Evolutionary conservation across 2,888 invertebrate species (phyloP).

Genomic region (Agrotis ipsilon): DNA sequence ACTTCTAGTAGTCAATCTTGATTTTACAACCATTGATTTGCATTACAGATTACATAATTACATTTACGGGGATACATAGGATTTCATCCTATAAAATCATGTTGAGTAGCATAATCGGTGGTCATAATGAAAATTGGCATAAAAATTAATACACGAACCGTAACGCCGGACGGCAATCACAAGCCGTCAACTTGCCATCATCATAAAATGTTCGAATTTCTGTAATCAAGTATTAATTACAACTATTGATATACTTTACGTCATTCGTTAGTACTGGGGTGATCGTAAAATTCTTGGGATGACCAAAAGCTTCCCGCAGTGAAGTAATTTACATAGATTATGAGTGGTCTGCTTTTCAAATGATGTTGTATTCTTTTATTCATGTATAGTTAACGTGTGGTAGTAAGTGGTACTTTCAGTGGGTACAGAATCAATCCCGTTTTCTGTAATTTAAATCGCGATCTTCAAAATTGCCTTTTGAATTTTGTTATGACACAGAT

Average conservation of each 20-base stretch:
- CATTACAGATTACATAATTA: constrained; percentile 1
- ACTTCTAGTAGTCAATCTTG: not conserved
- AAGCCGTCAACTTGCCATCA: constrained; percentile 29
- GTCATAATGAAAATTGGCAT: constrained; percentile 39
- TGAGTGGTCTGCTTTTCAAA: not conserved
- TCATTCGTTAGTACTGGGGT: constrained; percentile 23
- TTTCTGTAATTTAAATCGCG: no score
- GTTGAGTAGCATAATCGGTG: constrained; percentile 25
- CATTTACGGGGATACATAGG: no score
- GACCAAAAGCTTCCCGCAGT: constrained; percentile 37
- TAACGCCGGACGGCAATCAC: constrained; percentile 27
- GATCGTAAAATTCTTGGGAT: constrained; percentile 50
- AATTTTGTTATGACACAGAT: no score
- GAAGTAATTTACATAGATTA: constrained; percentile 19
- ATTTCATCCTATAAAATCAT: not conserved
- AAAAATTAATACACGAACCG: constrained; percentile 39
- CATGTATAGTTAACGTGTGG: no score
- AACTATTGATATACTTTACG: constrained; percentile 24
- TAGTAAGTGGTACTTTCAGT: no score
- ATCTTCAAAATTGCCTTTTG: no score
- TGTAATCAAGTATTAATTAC: constrained; percentile 55
- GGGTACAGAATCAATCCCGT: no score
- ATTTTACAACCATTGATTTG: no score
- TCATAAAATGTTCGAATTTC: constrained; percentile 51
- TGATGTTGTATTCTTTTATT: no score